A percentile compares a stretch with the other conserved stretches of the same genome.
These are phyloP conservation scores for Onychostruthus taczanowskii DNA, from an alignment of 2,113 vertebrate species.

Conservation along the genomic window DNA sequence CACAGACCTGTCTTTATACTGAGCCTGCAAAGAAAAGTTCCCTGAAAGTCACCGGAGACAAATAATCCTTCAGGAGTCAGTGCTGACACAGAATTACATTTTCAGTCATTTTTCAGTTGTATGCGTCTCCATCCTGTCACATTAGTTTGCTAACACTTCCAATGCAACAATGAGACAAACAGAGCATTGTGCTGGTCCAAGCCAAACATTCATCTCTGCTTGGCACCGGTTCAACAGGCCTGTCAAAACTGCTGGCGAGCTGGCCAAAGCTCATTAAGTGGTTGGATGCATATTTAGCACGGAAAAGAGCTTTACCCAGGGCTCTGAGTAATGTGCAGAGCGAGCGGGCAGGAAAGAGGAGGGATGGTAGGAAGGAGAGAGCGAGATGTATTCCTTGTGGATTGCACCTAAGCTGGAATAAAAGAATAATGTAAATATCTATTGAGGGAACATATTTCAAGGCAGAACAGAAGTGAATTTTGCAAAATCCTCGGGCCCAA, in stretches of 20 bases:
- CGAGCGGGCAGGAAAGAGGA: not conserved
- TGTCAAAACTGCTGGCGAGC: conserved; percentile 67
- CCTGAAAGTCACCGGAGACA: conserved; percentile 46
- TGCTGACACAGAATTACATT: conserved; percentile 61
- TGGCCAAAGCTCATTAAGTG: conserved; percentile 71
- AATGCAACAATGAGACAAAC: conserved; percentile 72
- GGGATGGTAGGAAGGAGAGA: not conserved
- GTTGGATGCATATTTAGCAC: conserved; percentile 63
- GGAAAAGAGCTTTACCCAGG: conserved; percentile 56
- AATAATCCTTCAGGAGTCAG: conserved; percentile 64
- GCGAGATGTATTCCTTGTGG: not conserved
- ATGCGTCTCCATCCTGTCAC: conserved; percentile 61
- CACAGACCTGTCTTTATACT: conserved; percentile 52
- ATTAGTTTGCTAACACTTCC: conserved; percentile 72
- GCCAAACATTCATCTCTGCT: conserved; percentile 70
- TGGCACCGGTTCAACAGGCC: conserved; percentile 59
- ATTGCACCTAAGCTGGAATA: not conserved
- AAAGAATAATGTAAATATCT: not conserved
- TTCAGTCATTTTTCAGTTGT: conserved; percentile 63
- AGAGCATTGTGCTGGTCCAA: conserved; percentile 66
- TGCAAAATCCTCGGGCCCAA: conserved; percentile 26
- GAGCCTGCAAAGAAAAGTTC: conserved; percentile 36
- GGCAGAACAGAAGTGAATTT: not conserved
- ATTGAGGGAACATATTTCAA: not conserved
- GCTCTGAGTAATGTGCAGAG: not conserved